Evolutionary conservation across 2,113 vertebrate species (phyloP).

Genomic region (Cyanoramphus novaezelandiae): DNA sequence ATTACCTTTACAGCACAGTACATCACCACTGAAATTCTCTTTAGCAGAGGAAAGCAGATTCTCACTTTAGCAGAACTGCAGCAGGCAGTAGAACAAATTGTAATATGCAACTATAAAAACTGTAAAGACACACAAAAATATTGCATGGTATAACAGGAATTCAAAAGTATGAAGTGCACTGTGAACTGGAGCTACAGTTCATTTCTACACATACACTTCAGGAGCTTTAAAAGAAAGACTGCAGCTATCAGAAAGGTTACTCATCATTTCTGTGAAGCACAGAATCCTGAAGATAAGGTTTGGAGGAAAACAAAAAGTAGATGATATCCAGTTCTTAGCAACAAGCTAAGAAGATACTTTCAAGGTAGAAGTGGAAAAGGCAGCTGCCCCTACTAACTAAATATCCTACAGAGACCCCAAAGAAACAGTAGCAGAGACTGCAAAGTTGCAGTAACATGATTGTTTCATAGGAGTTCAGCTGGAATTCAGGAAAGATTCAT

Average conservation of each 20-base stretch:
- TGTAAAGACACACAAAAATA: background rate
- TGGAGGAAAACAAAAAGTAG: background rate
- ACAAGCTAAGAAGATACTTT: background rate
- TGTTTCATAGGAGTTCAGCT: background rate
- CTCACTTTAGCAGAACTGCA: background rate
- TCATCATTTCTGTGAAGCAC: background rate
- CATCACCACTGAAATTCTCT: background rate
- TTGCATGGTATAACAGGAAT: background rate
- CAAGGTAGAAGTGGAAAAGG: background rate
- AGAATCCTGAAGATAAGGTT: background rate
- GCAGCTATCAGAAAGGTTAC: background rate
- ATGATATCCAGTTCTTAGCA: background rate
- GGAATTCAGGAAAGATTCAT: background rate
- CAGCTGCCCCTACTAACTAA: background rate
- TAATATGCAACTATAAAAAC: background rate
- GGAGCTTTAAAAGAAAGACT: background rate
- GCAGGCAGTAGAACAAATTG: background rate
- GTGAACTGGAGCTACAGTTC: background rate
- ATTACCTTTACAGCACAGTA: background rate
- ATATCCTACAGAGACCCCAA: background rate
- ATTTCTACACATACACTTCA: background rate
- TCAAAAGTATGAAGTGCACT: constrained; percentile 2
- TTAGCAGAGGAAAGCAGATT: background rate
- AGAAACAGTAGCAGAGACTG: background rate
- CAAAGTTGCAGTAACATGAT: background rate